Conservation (phyloP, 2,797 vertebrate species). For the Tenualosa thibaudeaui region DNA sequence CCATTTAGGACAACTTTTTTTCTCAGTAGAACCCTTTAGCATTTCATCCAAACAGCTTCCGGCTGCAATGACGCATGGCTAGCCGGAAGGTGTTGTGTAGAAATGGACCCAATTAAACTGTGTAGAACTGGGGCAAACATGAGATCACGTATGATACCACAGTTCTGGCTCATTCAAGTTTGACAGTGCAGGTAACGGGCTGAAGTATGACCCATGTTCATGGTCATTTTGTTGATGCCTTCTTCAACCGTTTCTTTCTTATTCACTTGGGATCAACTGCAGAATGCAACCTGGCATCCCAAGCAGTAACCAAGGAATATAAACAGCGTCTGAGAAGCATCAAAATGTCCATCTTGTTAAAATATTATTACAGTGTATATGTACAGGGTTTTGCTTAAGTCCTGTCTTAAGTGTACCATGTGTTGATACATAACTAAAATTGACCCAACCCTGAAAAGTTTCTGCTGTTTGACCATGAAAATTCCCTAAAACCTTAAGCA, state of each 20-base stretch:
- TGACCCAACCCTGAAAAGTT: slow-evolving; percentile 32
- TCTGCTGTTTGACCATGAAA: slow-evolving; percentile 26
- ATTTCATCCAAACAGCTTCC: slow-evolving; percentile 41
- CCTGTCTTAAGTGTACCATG: slow-evolving; percentile 42
- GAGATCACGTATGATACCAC: slow-evolving; percentile 55
- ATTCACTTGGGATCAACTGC: slow-evolving; percentile 24
- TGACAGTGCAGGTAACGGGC: slow-evolving; percentile 57
- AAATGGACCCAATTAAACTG: slow-evolving; percentile 31
- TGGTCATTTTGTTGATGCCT: slow-evolving; percentile 26
- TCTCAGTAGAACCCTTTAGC: slow-evolving; percentile 56
- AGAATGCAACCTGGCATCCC: slow-evolving; percentile 25
- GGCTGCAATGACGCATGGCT: slow-evolving; percentile 25
- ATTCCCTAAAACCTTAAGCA: background rate
- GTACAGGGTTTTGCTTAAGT: slow-evolving; percentile 23
- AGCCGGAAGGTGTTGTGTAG: slow-evolving; percentile 39
- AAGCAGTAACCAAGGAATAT: background rate
- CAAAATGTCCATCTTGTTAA: slow-evolving; percentile 23
- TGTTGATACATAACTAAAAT: slow-evolving; percentile 29
- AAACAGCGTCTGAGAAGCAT: slow-evolving; percentile 34
- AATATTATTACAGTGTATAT: slow-evolving; percentile 41
- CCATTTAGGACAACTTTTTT: slow-evolving; percentile 52
- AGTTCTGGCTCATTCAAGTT: slow-evolving; percentile 54
- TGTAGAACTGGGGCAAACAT: slow-evolving; percentile 47
- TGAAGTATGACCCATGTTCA: slow-evolving; percentile 29
- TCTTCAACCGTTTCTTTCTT: slow-evolving; percentile 39